phyloP scores from a whole-genome alignment of 2,888 invertebrate species.

The Anorthoa munda region DNA sequence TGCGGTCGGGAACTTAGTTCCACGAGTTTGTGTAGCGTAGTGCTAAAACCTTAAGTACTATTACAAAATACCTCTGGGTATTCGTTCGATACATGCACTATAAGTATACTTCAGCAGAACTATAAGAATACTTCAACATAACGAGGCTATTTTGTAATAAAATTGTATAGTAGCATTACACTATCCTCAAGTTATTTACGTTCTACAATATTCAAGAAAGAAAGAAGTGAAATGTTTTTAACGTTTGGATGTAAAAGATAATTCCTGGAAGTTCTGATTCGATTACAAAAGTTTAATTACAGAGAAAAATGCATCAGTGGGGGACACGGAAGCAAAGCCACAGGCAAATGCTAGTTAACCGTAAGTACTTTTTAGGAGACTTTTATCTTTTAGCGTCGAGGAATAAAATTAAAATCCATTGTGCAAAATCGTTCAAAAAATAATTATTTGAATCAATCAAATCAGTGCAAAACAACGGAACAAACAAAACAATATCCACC shows the following conservation, averaged over 20 bases:
- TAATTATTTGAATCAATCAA: slow-evolving; percentile 2
- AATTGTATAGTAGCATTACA: slow-evolving; percentile 2
- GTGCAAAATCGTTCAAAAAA: too few species aligned
- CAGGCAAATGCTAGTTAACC: neutral
- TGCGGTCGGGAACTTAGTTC: slow-evolving; percentile 42
- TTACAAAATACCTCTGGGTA: slow-evolving; percentile 49
- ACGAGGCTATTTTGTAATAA: slow-evolving; percentile 1
- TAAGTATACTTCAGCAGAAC: neutral
- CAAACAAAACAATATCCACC: slow-evolving; percentile 48
- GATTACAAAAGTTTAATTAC: too few species aligned
- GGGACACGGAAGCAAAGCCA: neutral
- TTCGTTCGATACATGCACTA: slow-evolving; percentile 30
- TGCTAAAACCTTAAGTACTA: slow-evolving; percentile 51
- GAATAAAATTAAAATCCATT: neutral
- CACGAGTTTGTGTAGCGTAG: slow-evolving; percentile 32
- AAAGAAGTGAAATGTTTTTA: neutral
- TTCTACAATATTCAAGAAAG: neutral
- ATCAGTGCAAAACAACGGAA: slow-evolving; percentile 13
- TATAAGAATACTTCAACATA: slow-evolving; percentile 1
- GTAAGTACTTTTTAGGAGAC: neutral
- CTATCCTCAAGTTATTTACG: neutral
- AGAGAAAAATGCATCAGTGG: too few species aligned
- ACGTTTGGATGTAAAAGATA: neutral
- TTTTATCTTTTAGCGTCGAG: neutral
- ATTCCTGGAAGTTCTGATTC: too few species aligned